Evolutionary conservation across 2,113 vertebrate species (phyloP), one percentile per base, ranked within the genome.

Genomic region (Seriola rivoliana): DNA sequence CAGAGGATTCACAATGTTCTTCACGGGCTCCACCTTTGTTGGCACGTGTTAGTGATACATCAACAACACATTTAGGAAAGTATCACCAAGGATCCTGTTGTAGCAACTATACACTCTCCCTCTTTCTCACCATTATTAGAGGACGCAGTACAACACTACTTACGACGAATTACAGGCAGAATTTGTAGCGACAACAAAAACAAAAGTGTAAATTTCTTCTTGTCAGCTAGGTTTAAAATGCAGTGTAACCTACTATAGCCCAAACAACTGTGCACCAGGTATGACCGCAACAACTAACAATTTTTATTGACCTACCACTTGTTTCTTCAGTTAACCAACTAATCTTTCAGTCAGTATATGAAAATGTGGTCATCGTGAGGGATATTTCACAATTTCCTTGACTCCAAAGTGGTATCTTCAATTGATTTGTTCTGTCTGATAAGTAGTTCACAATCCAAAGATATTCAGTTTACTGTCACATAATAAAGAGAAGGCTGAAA

Each of bases 41-140:
- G 50, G 38, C 0, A 19, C 12, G 42, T 69, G 50, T 78, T 38
- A 62, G 7, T 29, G 0, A 77, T 66, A 65, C 0, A 38, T 0
- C 1, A 40, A 29, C 85, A 68, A 81, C 71, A 4, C 40, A 64
- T 62, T 81, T 40, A 25, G 38, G 14, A 80, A 85, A 78, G 34
- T 13, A 16, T 48, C 59, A 34, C n/a, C 9, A 23, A 3, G 13
- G 0, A 71, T 50, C 23, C 17, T 78, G 72, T 59, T 72, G 40
- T 72, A 58, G 42, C 1, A 75, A 60, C 50, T 1, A 8, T 0
- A n/a, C 1, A 57, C 29, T 32, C 3, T 14, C 17, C 62, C 29
- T 44, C 7, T 78, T 57, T 62, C 32, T 75, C 16, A 50, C 10
- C 0, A 17, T 17, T 25, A 40, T 16, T 4, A 34, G 5, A 64